A percentile compares a stretch with the other conserved stretches of the same genome.
phyloP scores from a whole-genome alignment of 1,140 invertebrate species.

The Patella vulgata region DNA sequence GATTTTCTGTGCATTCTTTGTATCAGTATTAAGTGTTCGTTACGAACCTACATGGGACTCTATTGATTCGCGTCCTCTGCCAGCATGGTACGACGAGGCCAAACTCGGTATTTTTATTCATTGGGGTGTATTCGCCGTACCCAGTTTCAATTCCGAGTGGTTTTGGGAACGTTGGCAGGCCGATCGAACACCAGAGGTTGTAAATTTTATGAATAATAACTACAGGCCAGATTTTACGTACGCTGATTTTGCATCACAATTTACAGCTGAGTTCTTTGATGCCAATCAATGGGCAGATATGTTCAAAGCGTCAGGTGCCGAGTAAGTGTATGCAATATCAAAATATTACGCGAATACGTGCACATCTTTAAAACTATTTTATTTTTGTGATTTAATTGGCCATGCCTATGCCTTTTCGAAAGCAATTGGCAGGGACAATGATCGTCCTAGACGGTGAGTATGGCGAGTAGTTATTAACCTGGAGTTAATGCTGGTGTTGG shows the following conservation, averaged over 20 bases:
- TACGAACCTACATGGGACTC: slow-evolving; percentile 4
- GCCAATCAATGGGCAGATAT: slow-evolving; percentile 42
- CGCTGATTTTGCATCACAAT: slow-evolving; percentile 49
- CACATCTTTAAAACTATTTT: no score
- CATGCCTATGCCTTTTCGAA: no score
- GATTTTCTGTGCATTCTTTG: no score
- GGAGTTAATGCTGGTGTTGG: no score
- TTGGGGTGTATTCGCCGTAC: slow-evolving; percentile 63
- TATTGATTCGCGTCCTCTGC: slow-evolving; percentile 35
- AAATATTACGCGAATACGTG: no score
- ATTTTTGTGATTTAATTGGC: no score
- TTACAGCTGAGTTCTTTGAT: slow-evolving; percentile 49
- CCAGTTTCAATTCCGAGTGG: slow-evolving; percentile 45
- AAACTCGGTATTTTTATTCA: no score
- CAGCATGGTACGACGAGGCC: slow-evolving; percentile 66
- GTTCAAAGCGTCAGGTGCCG: slow-evolving; percentile 43
- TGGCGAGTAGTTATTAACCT: no score
- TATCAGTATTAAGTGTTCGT: no score
- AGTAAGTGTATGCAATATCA: slow-evolving; percentile 40
- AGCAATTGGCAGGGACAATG: no score
- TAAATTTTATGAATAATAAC: slow-evolving; percentile 57
- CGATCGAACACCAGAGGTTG: slow-evolving; percentile 11
- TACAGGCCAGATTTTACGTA: slow-evolving; percentile 57
- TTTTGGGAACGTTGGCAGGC: slow-evolving; percentile 58
- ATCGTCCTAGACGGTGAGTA: no score